These are phyloP conservation scores for Bergia puertoricense DNA, from an alignment of 92 coral and sea anemone genomes.

Conservation along the genomic window DNA sequence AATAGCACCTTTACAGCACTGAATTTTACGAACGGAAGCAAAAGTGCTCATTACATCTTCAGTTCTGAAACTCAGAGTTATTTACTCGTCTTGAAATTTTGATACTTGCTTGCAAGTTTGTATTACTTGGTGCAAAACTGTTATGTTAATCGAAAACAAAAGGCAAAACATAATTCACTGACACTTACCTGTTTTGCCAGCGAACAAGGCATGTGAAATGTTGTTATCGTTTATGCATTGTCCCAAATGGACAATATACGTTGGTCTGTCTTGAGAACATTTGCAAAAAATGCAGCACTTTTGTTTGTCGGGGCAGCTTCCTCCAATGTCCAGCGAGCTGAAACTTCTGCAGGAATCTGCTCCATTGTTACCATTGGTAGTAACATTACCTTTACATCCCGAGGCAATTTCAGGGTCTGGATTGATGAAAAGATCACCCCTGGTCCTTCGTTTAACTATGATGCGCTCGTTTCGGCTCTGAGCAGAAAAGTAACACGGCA, in stretches of 20 bases:
- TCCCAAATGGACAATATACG: slow-evolving; percentile 8
- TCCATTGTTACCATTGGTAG: slow-evolving; percentile 11
- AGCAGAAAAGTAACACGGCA: neutral
- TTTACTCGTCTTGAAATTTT: no score
- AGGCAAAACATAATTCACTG: neutral
- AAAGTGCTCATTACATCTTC: no score
- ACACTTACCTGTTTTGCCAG: slow-evolving; percentile 8
- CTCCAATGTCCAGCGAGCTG: neutral
- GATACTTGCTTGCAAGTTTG: neutral
- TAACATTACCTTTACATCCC: neutral
- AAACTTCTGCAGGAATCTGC: neutral
- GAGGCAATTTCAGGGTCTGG: slow-evolving; percentile 14
- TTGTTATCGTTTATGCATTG: slow-evolving; percentile 12
- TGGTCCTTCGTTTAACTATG: neutral
- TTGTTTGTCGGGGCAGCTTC: neutral
- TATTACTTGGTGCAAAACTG: neutral
- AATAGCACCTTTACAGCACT: no score
- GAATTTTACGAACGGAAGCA: no score
- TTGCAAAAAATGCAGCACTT: slow-evolving; percentile 8
- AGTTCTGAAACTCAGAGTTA: no score
- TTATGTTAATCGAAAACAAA: neutral
- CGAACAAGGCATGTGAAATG: neutral
- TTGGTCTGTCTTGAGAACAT: slow-evolving; percentile 27
- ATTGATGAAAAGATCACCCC: slow-evolving; percentile 15
- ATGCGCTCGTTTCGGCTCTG: neutral